Evolutionary conservation across 1,140 invertebrate genomes (phyloP).

Genomic region (Drosophila cardini): DNA sequence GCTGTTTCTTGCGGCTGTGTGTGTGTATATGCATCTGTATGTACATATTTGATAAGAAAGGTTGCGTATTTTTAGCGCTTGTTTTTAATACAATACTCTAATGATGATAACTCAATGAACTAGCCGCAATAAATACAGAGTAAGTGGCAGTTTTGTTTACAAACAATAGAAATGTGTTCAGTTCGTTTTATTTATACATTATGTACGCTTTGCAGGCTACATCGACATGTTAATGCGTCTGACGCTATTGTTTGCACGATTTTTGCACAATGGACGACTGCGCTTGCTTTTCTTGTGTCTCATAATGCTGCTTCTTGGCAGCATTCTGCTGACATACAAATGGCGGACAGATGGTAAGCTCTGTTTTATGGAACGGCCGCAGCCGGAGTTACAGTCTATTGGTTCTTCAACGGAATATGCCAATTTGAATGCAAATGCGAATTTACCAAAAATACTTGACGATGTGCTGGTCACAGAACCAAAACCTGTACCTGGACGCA

Average conservation of each 20-base stretch:
- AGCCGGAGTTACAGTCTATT: neutral
- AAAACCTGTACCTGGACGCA: slow-evolving; percentile 84
- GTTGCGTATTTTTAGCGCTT: slow-evolving; percentile 6
- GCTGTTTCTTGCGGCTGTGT: neutral
- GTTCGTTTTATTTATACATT: neutral
- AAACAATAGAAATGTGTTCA: neutral
- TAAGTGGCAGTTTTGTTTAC: slow-evolving; percentile 1
- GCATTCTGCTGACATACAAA: slow-evolving; percentile 26
- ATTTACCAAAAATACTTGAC: slow-evolving; percentile 45
- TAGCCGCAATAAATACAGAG: slow-evolving; percentile 9
- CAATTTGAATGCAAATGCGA: neutral
- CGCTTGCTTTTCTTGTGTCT: slow-evolving; percentile 61
- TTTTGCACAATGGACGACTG: slow-evolving; percentile 63
- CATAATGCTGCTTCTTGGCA: slow-evolving; percentile 28
- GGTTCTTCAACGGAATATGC: neutral
- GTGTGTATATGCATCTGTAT: neutral
- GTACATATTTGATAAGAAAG: slow-evolving; percentile 1
- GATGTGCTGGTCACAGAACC: slow-evolving; percentile 65
- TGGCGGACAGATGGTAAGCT: slow-evolving; percentile 32
- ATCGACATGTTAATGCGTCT: slow-evolving; percentile 69
- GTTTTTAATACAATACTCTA: slow-evolving; percentile 1
- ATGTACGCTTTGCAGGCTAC: neutral
- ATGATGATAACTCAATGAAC: slow-evolving; percentile 24
- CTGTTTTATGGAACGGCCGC: slow-evolving; percentile 39
- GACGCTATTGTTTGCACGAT: slow-evolving; percentile 51